Evolutionary conservation across 2,113 vertebrate genomes (phyloP).

Genomic region (Heptranchias perlo): DNA sequence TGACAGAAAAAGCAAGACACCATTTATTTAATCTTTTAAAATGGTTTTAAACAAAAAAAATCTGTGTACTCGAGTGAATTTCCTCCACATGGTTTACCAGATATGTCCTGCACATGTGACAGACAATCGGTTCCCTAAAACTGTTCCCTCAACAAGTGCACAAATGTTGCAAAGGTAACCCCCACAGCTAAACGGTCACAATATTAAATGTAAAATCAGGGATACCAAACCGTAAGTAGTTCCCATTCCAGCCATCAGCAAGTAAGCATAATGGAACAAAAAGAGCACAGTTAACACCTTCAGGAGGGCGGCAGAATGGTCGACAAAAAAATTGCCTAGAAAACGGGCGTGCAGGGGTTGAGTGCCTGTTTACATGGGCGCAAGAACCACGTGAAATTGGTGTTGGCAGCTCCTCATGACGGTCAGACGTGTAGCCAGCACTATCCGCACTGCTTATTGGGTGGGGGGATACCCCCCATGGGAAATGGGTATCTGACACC

Average conservation of each 20-base stretch:
- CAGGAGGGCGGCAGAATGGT: no score
- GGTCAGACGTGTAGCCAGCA: not conserved
- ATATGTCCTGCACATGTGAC: not conserved
- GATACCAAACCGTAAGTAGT: not conserved
- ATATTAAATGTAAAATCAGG: not conserved
- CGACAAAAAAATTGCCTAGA: no score
- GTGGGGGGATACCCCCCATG: no score
- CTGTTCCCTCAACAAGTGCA: no score
- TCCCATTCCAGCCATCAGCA: not conserved
- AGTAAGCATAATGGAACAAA: not conserved
- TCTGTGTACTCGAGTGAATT: not conserved
- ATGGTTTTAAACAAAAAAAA: not conserved
- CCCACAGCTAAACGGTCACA: not conserved
- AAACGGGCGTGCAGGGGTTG: no score
- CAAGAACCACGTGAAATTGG: no score
- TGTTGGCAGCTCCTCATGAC: no score
- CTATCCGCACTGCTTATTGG: not conserved
- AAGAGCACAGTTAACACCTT: not conserved
- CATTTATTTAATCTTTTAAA: not conserved
- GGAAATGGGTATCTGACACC: no score
- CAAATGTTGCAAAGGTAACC: not conserved
- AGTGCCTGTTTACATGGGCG: no score
- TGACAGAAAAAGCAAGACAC: constrained; percentile 44
- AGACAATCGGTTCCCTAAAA: not conserved
- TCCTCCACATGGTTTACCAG: not conserved